Evolutionary conservation across 2,113 vertebrate species (phyloP), one percentile per base, ranked within the genome.

Genomic region (Bostrychus sinensis): DNA sequence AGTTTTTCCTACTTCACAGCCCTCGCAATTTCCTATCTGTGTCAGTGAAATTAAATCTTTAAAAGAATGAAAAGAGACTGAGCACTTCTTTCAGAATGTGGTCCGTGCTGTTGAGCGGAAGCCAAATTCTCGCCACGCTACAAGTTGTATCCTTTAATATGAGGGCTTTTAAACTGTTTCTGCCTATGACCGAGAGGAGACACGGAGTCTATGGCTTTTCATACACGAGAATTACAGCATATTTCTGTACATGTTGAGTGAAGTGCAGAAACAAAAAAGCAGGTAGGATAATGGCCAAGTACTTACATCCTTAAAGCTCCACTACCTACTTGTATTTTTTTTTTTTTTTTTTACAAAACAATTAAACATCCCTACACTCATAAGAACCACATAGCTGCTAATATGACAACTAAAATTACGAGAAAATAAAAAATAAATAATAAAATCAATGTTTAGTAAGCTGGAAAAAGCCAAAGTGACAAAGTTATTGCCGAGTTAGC

Each of bases 91-190:
- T 73, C 43, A 2, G 51, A 65, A 56, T 55, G 69, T 61, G 77
- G 77, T 77, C 34, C 14, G 46, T 34, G 10, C 19, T 6, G 43
- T 59, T 78, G 74, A 77, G 39, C 57, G 70, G 7, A 26, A 16
- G 76, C 84, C 73, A 84, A 57, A 12, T 51, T 82, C 53, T 68
- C 59, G 46, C 46, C 50, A 46, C 43, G 46, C 45, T 69, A 34
- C 20, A 50, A 62, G 28, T 80, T 67, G 69, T 56, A 78, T 68
- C 65, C 66, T 76, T 78, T 71, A 81, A 77, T 75, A 66, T 61
- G 59, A 62, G 59, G 70, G 48, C 70, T 66, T 62, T 77, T 75
- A 23, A 43, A 28, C 10, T 5, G 37, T 61, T 62, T 60, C 60
- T 58, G 70, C 37, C 22, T 20, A 46, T 57, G 43, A 82, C 71